Evolutionary conservation across 2,888 invertebrate species (phyloP).

Genomic region (Agyllia agylla): DNA sequence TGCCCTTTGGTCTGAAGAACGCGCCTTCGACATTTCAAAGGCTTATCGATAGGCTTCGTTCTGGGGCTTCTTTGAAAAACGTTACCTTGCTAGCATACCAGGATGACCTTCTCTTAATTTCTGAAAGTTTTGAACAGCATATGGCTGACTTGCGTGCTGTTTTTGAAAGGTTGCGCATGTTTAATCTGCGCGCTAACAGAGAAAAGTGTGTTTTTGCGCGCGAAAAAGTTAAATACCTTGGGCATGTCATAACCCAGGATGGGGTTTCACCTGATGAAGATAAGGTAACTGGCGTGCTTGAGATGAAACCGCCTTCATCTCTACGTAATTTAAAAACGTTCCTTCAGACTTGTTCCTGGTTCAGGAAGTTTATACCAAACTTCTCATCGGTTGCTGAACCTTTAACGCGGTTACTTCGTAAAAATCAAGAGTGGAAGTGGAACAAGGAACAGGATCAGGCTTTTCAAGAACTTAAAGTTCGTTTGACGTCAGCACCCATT

Average conservation of each 20-base stretch:
- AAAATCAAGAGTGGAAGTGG: neutral
- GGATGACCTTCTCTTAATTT: neutral
- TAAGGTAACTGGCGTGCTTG: neutral
- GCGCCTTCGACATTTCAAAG: neutral
- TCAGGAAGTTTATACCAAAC: neutral
- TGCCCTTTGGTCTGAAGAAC: neutral
- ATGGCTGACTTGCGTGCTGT: neutral
- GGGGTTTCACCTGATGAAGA: neutral
- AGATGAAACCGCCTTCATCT: neutral
- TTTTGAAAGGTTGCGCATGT: neutral
- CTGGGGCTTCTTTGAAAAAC: neutral
- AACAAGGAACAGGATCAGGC: neutral
- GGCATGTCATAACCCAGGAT: neutral
- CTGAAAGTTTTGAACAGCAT: neutral
- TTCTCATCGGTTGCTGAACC: neutral
- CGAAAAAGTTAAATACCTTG: neutral
- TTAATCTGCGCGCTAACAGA: neutral
- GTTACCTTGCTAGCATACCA: neutral
- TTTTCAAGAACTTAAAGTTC: neutral
- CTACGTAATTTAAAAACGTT: neutral
- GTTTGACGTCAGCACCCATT: neutral
- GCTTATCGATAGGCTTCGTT: neutral
- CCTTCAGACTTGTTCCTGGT: conserved; percentile 4
- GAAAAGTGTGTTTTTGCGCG: neutral
- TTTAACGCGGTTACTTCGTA: neutral